Conservation (phyloP, 2,113 vertebrate species). For the Saccopteryx bilineata region DNA sequence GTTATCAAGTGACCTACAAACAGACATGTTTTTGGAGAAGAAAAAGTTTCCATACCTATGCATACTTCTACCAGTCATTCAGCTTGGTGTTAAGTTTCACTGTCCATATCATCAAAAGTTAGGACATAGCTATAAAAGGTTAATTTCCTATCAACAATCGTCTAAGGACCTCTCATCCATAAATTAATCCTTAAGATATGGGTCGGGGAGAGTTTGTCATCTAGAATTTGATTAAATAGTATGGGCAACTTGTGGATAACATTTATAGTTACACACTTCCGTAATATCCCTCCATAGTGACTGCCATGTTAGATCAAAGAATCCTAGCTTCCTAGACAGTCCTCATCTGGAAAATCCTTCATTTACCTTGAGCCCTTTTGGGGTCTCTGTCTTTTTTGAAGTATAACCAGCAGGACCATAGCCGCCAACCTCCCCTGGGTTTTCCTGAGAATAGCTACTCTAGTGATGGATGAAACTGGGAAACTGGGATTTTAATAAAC, state of each 20-base stretch:
- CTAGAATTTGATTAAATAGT: neutral
- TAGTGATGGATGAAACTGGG: neutral
- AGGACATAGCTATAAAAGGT: constrained; percentile 18
- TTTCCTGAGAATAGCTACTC: constrained; percentile 13
- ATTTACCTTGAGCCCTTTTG: neutral
- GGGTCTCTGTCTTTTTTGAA: neutral
- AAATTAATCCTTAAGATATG: neutral
- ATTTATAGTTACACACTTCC: constrained; percentile 28
- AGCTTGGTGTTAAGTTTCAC: neutral
- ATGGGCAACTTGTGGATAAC: neutral
- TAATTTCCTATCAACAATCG: neutral
- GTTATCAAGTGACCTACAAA: neutral
- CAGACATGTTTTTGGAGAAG: neutral
- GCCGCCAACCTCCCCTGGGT: neutral
- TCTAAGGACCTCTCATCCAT: neutral
- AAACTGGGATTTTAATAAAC: constrained; percentile 10
- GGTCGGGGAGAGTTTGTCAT: neutral
- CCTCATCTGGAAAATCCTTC: neutral
- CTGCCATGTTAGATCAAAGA: neutral
- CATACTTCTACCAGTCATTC: neutral
- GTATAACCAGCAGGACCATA: neutral
- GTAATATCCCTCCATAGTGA: constrained; percentile 2
- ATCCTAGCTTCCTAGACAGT: neutral
- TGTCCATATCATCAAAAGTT: neutral
- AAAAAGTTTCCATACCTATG: neutral